Conservation (phyloP, 2,888 invertebrate genomes). For the Saturnia pavonia region DNA sequence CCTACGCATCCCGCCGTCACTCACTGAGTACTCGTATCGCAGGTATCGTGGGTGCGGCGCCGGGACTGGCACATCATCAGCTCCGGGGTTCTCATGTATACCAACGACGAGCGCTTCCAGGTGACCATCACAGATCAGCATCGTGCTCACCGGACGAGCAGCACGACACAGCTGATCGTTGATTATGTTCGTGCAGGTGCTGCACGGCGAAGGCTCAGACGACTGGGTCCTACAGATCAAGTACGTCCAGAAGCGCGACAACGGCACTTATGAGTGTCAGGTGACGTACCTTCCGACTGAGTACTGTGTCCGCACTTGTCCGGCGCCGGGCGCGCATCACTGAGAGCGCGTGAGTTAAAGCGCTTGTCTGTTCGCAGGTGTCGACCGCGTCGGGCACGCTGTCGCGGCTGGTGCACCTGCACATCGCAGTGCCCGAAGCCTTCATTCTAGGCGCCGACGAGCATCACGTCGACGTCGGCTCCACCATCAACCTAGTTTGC, state of each 20-base stretch:
- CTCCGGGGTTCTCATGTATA: slow-evolving; percentile 94
- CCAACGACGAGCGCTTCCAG: slow-evolving; percentile 93
- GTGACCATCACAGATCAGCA: slow-evolving; percentile 38
- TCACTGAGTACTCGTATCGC: slow-evolving; percentile 39
- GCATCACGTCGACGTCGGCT: slow-evolving; percentile 94
- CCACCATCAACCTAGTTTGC: slow-evolving; percentile 94
- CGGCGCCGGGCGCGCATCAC: no score
- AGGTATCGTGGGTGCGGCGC: slow-evolving; percentile 96
- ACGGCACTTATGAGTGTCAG: slow-evolving; percentile 96
- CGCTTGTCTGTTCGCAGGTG: slow-evolving; percentile 81
- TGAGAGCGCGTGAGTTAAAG: not conserved
- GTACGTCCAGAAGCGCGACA: slow-evolving; percentile 94
- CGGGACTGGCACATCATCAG: slow-evolving; percentile 97
- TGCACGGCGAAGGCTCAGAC: slow-evolving; percentile 93
- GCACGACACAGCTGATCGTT: not conserved
- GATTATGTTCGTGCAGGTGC: slow-evolving; percentile 61
- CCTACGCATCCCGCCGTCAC: no score
- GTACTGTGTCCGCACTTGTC: slow-evolving; percentile 25
- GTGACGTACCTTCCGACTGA: slow-evolving; percentile 62
- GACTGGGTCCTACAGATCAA: slow-evolving; percentile 96
- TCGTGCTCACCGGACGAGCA: not conserved
- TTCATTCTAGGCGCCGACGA: slow-evolving; percentile 93
- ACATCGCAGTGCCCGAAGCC: slow-evolving; percentile 94
- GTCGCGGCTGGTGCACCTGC: slow-evolving; percentile 93
- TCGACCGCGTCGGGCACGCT: slow-evolving; percentile 91